Percentiles rank a stretch among this genome's conserved stretches.
phyloP scores from a whole-genome alignment of 1,140 invertebrate genomes.

The Hyphantria cunea region DNA sequence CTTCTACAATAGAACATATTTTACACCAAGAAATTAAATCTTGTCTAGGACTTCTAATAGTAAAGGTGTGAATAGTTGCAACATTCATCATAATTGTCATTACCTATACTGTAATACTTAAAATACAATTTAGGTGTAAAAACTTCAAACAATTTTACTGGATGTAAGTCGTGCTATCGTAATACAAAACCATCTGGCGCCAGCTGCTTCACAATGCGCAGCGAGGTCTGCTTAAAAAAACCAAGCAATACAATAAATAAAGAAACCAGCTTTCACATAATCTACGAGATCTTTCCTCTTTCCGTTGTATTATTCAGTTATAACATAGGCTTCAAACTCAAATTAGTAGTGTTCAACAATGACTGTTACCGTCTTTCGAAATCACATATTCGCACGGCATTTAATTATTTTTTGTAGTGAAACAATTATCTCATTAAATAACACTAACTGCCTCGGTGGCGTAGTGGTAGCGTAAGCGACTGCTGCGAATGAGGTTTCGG shows the following conservation, averaged over 20 bases:
- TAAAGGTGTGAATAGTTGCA: no score
- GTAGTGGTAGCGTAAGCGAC: no score
- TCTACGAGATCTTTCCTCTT: neutral
- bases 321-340: neutral
- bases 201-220: neutral
- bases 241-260: conserved; percentile 3
- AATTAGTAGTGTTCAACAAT: conserved; percentile 2
- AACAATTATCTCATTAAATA: conserved; percentile 4
- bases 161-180: no score
- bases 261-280: neutral
- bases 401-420: conserved; percentile 8
- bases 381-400: conserved; percentile 12
- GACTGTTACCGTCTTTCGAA: conserved; percentile 11
- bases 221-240: neutral
- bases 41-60: no score
- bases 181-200: neutral
- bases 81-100: no score
- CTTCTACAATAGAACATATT: no score
- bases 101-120: no score
- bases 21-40: no score
- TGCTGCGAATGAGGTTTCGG: no score
- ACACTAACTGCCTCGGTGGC: no score
- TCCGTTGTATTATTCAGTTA: conserved; percentile 1
- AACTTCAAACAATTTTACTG: neutral
- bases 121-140: no score